These are phyloP conservation scores for Centropyge bicolor DNA, from an alignment of 2,797 vertebrate genomes.

Conservation along the genomic window DNA sequence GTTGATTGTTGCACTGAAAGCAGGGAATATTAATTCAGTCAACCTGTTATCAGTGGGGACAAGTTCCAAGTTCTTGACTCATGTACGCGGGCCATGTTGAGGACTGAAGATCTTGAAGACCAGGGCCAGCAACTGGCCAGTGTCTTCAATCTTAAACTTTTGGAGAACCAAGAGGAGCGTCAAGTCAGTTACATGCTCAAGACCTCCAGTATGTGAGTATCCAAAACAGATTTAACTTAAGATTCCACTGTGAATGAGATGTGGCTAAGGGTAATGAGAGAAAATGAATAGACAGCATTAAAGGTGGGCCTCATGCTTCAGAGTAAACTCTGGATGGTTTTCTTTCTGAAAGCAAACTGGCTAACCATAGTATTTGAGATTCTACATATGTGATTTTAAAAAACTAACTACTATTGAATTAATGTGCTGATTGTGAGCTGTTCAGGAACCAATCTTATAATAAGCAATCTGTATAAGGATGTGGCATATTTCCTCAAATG, in stretches of 20 bases:
- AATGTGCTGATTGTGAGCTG: not conserved
- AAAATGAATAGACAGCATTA: not conserved
- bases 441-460: not conserved
- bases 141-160: conserved; percentile 92
- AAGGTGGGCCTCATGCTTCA: no score
- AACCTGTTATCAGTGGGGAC: conserved; percentile 84
- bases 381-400: no score
- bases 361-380: not conserved
- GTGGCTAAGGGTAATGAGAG: not conserved
- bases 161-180: conserved; percentile 94
- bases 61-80: conserved; percentile 96
- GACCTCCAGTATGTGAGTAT: conserved; percentile 92
- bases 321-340: not conserved
- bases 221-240: not conserved
- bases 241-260: not conserved
- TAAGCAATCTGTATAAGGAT: not conserved
- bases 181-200: conserved; percentile 94
- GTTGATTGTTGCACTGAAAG: not conserved
- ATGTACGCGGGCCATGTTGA: conserved; percentile 91
- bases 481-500: no score
- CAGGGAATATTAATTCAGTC: conserved; percentile 11
- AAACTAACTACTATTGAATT: no score
- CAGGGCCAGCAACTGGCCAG: conserved; percentile 94
- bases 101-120: conserved; percentile 94
- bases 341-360: not conserved